Conservation (phyloP, 2,888 invertebrate species). For the Caenorhabditis drosophilae region DNA sequence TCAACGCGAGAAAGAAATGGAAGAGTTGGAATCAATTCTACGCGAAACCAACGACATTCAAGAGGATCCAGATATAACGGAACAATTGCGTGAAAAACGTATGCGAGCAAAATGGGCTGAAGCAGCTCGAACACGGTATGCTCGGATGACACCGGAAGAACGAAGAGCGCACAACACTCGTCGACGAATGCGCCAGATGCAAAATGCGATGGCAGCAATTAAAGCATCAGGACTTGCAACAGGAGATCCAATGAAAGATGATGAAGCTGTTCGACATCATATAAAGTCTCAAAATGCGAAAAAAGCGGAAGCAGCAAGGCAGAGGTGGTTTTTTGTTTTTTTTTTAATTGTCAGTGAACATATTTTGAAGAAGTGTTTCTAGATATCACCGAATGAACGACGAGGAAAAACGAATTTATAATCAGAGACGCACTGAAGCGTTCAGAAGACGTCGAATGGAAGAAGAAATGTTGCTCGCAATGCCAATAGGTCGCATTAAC, state of each 20-base stretch:
- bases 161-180: slow-evolving; percentile 63
- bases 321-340: slow-evolving; percentile 24
- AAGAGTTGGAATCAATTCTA: slow-evolving; percentile 64
- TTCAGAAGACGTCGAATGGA: slow-evolving; percentile 66
- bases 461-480: slow-evolving; percentile 65
- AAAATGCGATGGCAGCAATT: slow-evolving; percentile 52
- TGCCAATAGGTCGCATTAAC: slow-evolving; percentile 67
- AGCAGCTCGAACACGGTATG: slow-evolving; percentile 62
- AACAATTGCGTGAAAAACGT: slow-evolving; percentile 65
- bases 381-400: slow-evolving; percentile 57
- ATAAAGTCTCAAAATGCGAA: slow-evolving; percentile 65
- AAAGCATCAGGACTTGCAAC: slow-evolving; percentile 44
- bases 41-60: slow-evolving; percentile 65
- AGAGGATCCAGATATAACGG: slow-evolving; percentile 67
- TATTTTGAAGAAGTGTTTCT: slow-evolving; percentile 8
- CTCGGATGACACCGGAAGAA: slow-evolving; percentile 60
- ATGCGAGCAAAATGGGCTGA: slow-evolving; percentile 68
- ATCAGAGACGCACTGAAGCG: slow-evolving; percentile 65
- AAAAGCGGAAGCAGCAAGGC: slow-evolving; percentile 67
- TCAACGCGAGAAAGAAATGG: slow-evolving; percentile 67
- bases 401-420: slow-evolving; percentile 67
- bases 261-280: slow-evolving; percentile 59
- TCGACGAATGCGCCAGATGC: slow-evolving; percentile 64
- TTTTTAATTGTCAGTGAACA: too few species aligned
- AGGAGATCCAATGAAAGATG: slow-evolving; percentile 56